Base-by-base conservation (phyloP, 2,113 vertebrate genomes). In the Heloderma charlesbogerti region DNA sequence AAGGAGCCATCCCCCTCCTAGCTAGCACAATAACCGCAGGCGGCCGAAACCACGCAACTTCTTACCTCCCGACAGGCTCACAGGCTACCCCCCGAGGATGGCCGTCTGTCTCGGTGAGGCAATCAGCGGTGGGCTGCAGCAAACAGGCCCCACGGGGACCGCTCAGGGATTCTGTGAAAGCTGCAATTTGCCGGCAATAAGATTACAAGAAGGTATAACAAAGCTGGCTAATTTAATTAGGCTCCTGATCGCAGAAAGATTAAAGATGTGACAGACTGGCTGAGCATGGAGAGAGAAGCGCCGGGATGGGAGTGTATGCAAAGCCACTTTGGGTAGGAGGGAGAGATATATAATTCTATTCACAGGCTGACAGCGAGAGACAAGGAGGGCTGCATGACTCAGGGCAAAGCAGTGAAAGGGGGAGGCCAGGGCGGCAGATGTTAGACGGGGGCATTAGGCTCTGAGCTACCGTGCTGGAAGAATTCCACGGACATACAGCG, bases 191-290 rank as follows among this genome's bases (percentile, higher is more conserved):
- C 86, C 60, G 12, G 90, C 80, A 84, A 83, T 69, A 84, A 83
- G 86, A 91, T 91, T 84, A 91, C 86, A 91, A 91, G 90, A 77
- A 77, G 60, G 90, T 84, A 79, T 88, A 84, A 91, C 90, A 88
- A 91, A 91, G 90, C 86, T 79, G 81, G 86, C 81, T 91, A 84
- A 88, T 85, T 91, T 84, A 91, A 91, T 91, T 91, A 88, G 86
- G 72, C 72, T 43, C 80, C 86, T 78, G 72, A 84, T 88, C 60
- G 90, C 90, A 51, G 80, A 43, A 84, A 83, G 90, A 91, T 91
- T 84, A 84, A 88, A 84, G 90, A 88, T 78, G 86, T 84, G 90
- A 88, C 86, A 91, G 85, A 40, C 90, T 51, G 90, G 78, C 79
- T 91, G 85, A 80, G 77, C 89, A 31, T 72, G 89, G 89, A 87